Evolutionary conservation across 2,888 invertebrate species (phyloP).

Genomic region (Hydrotaea cyrtoneurina): DNA sequence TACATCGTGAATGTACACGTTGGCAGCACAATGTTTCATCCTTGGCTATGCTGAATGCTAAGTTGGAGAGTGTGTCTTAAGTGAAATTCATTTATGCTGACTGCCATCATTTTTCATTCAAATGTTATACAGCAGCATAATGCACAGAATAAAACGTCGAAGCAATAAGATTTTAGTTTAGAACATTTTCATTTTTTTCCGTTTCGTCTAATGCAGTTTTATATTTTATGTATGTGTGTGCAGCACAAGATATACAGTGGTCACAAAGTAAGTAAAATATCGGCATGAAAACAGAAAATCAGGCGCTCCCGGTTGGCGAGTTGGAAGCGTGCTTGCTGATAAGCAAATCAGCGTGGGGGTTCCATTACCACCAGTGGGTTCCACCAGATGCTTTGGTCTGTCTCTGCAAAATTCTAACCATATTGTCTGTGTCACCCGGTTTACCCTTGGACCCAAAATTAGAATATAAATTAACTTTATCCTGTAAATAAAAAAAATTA

Average conservation of each 20-base stretch:
- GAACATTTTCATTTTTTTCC: neutral
- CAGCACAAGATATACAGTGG: neutral
- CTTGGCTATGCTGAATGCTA: neutral
- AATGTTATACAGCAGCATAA: slow-evolving; percentile 8
- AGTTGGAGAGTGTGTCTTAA: slow-evolving; percentile 16
- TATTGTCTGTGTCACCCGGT: no score
- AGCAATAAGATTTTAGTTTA: slow-evolving; percentile 3
- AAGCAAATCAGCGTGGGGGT: no score
- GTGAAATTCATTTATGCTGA: slow-evolving; percentile 46
- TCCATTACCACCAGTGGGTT: no score
- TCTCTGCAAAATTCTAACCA: no score
- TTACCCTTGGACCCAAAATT: no score
- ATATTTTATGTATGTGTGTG: slow-evolving; percentile 7
- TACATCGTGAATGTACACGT: neutral
- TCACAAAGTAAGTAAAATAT: no score
- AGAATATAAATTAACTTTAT: no score
- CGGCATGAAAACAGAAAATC: no score
- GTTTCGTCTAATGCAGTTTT: slow-evolving; percentile 6
- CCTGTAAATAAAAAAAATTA: no score
- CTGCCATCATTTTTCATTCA: slow-evolving; percentile 37
- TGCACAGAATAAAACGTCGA: neutral
- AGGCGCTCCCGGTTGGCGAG: no score
- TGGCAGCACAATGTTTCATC: neutral
- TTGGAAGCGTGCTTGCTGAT: no score
- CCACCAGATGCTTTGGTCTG: no score